Base-by-base conservation (phyloP, 2,797 vertebrate species). In the Parauchenoglanis punctatus region DNA sequence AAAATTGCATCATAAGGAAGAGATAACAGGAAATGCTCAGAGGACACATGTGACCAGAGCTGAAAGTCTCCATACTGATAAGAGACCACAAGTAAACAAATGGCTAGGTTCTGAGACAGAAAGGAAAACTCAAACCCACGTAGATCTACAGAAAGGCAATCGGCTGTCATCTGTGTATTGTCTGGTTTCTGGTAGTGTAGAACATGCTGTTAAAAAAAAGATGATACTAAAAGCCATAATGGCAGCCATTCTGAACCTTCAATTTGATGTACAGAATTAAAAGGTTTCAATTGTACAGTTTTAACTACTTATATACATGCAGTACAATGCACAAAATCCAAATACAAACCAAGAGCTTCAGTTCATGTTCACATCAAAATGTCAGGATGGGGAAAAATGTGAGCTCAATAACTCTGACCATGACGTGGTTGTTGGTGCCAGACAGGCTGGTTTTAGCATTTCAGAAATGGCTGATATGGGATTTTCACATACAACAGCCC, bases 1-100 rank as follows among this genome's bases (percentile, higher is more conserved):
- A 17, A 84, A 84, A 84, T 17, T 72, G 72, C 59, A 18, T 63
- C 67, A 85, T 73, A 70, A 84, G 70, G 56, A 81, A 88, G 28
- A 73, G 8, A 56, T 23, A 25, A 81, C 68, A 17, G 25, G 56
- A 85, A 85, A 85, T 12, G 35, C 25, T 56, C 52, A 70, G 67
- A 83, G 44, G 61, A 31, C 61, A 31, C n/a, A n/a, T 54, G 8
- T 23, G n/a, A 35, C 49, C 44, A 49, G 17, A 25, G 59, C 81
- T 83, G 11, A 67, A 67, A 13, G 61, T 52, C 17, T 28, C 4
- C n/a, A 23, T 31, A 10, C 59, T 67, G 72, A 78, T 58, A 87
- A 77, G 31, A 46, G 25, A 87, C 61, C 10, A n/a, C 31, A 70
- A 44, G 10, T 44, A 81, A 81, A 44, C 40, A 63, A 63, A 63